Conservation (phyloP, 2,888 invertebrate genomes). For the Drosophila atripex region DNA sequence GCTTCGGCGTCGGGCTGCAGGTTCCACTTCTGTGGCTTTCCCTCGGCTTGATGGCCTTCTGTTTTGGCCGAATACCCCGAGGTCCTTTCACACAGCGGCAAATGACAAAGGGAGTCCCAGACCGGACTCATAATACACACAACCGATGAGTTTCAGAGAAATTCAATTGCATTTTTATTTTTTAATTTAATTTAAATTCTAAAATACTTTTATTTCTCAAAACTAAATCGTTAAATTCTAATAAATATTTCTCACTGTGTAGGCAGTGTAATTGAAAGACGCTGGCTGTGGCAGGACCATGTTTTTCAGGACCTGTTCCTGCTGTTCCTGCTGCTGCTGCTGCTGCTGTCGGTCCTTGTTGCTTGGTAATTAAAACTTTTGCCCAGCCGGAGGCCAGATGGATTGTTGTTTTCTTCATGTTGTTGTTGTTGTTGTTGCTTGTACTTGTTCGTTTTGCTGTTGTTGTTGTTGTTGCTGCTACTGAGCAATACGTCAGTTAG, state of each 20-base stretch:
- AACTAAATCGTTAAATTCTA: no score
- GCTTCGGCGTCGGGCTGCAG: conserved; percentile 7
- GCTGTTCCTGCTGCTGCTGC: conserved; percentile 4
- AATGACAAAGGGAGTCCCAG: no score
- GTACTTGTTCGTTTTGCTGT: not conserved
- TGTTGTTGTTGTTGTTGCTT: conserved; percentile 2
- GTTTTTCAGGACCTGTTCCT: conserved; percentile 1
- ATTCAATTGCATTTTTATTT: no score
- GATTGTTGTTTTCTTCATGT: conserved; percentile 37
- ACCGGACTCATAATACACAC: no score
- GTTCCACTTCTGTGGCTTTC: conserved; percentile 25
- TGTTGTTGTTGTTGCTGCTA: conserved; percentile 42
- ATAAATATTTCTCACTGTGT: not conserved
- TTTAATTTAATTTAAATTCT: no score
- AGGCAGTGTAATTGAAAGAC: conserved; percentile 70
- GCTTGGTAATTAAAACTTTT: conserved; percentile 76
- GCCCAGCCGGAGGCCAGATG: conserved; percentile 60
- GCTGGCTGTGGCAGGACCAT: conserved; percentile 37
- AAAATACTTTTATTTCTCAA: no score
- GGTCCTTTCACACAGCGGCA: conserved; percentile 27
- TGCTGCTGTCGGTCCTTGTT: conserved; percentile 48
- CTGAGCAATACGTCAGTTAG: conserved; percentile 77
- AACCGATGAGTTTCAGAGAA: no score
- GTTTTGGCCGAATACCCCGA: conserved; percentile 51
- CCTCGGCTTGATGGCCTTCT: conserved; percentile 38